Evolutionary conservation across 2,797 vertebrate genomes (phyloP).

Genomic region (Lepidocolaptes lacrymiger): DNA sequence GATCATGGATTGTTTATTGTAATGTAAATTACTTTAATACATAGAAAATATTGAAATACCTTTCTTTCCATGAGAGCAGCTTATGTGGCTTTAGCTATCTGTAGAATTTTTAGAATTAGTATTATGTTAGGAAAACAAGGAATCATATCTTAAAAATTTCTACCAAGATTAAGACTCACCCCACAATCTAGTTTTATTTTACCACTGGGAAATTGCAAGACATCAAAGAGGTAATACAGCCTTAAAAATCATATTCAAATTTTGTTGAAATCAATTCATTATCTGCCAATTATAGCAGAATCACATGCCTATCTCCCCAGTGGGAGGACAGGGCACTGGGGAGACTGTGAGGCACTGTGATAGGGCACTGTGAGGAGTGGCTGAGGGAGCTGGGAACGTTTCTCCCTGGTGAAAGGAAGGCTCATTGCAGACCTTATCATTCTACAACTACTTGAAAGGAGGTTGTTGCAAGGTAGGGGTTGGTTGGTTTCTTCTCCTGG

Average conservation of each 20-base stretch:
- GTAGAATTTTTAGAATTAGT: background rate
- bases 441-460: background rate
- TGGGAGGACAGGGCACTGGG: no score
- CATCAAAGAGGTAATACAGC: background rate
- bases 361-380: background rate
- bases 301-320: background rate
- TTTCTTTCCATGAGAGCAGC: background rate
- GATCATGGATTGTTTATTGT: background rate
- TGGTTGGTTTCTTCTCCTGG: accelerated
- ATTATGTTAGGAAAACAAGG: background rate
- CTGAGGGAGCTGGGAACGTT: background rate
- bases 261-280: background rate
- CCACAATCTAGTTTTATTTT: background rate
- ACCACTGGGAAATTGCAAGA: background rate
- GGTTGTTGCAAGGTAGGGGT: background rate
- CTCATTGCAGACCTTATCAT: background rate
- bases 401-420: background rate
- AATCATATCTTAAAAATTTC: background rate
- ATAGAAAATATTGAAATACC: background rate
- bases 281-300: background rate
- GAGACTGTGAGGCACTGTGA: no score
- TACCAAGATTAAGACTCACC: background rate
- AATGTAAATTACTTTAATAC: background rate
- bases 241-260: background rate
- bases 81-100: background rate